Evolutionary conservation across 2,888 invertebrate genomes (phyloP).

Genomic region (Merodon equestris): DNA sequence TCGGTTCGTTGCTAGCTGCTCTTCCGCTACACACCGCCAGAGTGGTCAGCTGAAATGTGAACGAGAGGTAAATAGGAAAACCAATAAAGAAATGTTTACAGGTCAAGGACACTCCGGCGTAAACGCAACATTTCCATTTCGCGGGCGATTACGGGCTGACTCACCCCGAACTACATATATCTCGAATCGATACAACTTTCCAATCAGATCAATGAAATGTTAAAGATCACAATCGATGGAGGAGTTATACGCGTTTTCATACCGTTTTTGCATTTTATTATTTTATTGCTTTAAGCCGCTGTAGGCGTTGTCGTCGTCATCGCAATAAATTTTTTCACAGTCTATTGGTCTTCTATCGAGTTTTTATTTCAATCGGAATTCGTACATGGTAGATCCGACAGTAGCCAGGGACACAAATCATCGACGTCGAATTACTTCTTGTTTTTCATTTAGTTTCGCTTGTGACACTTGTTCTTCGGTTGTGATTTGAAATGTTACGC

Average conservation of each 20-base stretch:
- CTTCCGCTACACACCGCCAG: slow-evolving; percentile 53
- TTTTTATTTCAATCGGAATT: slow-evolving; percentile 27
- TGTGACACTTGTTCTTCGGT: slow-evolving; percentile 15
- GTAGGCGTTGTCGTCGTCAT: too few relatives aligned
- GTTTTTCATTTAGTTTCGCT: slow-evolving; percentile 1
- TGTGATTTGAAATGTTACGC: slow-evolving; percentile 57
- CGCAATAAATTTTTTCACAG: slow-evolving; percentile 5
- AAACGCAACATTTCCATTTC: slow-evolving; percentile 46
- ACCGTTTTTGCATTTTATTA: too few relatives aligned
- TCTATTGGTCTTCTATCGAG: slow-evolving; percentile 30
- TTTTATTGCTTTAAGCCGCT: too few relatives aligned
- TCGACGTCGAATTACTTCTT: slow-evolving; percentile 8
- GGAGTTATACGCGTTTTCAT: slow-evolving; percentile 15
- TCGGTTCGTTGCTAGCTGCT: slow-evolving; percentile 28
- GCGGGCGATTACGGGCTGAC: not conserved
- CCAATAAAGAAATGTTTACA: not conserved
- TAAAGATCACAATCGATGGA: slow-evolving; percentile 54
- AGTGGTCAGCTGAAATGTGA: slow-evolving; percentile 34
- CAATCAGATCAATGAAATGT: slow-evolving; percentile 22
- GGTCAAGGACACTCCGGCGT: slow-evolving; percentile 20
- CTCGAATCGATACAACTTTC: not conserved
- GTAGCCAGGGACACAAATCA: slow-evolving; percentile 45
- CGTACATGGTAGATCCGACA: not conserved
- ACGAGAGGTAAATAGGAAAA: not conserved
- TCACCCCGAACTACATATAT: not conserved